Evolutionary conservation across 2,888 invertebrate species (phyloP).

Genomic region (Calliopum simillimum): DNA sequence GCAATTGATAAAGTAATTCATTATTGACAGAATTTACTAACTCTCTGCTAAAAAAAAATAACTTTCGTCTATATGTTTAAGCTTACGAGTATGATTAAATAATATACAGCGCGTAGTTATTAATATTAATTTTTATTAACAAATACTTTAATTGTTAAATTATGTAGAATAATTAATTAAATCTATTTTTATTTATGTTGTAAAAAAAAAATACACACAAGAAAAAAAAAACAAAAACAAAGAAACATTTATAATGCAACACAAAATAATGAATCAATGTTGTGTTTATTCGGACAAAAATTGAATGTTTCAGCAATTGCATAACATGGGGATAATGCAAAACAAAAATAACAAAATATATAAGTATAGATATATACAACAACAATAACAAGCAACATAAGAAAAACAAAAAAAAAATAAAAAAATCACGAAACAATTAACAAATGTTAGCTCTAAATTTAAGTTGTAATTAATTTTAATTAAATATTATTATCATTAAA

Average conservation of each 20-base stretch:
- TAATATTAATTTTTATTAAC: conserved; percentile 20
- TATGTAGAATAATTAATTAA: conserved; percentile 30
- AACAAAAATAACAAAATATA: background rate
- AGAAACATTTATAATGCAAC: too few relatives aligned
- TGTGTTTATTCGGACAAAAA: background rate
- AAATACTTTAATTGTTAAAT: conserved; percentile 26
- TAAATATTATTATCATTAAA: conserved; percentile 25
- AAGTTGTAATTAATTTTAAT: conserved; percentile 40
- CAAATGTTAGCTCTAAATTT: conserved; percentile 34
- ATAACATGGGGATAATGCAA: background rate
- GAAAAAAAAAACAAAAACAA: conserved; percentile 25
- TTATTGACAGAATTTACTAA: too few relatives aligned
- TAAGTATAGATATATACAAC: background rate
- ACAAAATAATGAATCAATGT: too few relatives aligned
- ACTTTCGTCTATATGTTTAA: background rate
- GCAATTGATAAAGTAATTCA: too few relatives aligned
- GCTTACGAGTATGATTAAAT: background rate
- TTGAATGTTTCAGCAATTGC: conserved; percentile 1
- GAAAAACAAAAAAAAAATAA: conserved; percentile 16
- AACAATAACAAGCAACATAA: conserved; percentile 5
- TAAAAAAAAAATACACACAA: conserved; percentile 5
- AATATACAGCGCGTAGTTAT: conserved; percentile 15
- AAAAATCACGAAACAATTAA: conserved; percentile 18
- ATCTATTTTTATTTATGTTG: conserved; percentile 17
- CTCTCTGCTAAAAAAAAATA: background rate